Conservation (phyloP, 2,888 invertebrate species). For the Pristionchus exspectatus region DNA sequence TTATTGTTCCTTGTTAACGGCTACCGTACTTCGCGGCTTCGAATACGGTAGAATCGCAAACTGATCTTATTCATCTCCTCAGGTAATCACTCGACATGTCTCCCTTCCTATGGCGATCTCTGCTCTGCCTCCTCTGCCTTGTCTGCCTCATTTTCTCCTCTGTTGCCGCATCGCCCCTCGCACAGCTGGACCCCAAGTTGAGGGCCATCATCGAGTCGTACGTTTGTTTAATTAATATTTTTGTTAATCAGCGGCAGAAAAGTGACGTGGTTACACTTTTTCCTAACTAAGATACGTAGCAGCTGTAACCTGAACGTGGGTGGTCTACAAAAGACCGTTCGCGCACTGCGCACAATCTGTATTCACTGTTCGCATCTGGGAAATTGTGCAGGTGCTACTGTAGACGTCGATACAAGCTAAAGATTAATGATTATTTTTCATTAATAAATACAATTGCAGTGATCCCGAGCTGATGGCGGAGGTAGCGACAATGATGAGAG, state of each 20-base stretch:
- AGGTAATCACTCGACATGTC: background rate
- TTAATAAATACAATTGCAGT: background rate
- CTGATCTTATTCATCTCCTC: background rate
- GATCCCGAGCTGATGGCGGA: constrained; percentile 48
- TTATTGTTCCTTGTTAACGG: background rate
- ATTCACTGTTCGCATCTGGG: background rate
- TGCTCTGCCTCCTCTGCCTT: background rate
- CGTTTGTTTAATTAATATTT: background rate
- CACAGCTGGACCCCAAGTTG: constrained; percentile 50
- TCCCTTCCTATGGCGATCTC: background rate
- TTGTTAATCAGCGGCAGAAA: no score
- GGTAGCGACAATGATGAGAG: constrained; percentile 1
- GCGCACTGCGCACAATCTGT: background rate
- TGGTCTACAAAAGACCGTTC: background rate
- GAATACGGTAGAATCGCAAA: background rate
- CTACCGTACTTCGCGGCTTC: background rate
- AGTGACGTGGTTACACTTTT: background rate
- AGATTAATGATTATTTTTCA: background rate
- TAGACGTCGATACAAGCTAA: background rate
- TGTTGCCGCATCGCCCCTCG: background rate
- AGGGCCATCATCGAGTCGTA: constrained; percentile 51
- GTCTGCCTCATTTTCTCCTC: background rate
- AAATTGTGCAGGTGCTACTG: background rate
- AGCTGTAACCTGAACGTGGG: background rate
- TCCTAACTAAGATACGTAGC: background rate